phyloP scores from a whole-genome alignment of 2,113 vertebrate genomes.

The Psittacara wagleri region DNA sequence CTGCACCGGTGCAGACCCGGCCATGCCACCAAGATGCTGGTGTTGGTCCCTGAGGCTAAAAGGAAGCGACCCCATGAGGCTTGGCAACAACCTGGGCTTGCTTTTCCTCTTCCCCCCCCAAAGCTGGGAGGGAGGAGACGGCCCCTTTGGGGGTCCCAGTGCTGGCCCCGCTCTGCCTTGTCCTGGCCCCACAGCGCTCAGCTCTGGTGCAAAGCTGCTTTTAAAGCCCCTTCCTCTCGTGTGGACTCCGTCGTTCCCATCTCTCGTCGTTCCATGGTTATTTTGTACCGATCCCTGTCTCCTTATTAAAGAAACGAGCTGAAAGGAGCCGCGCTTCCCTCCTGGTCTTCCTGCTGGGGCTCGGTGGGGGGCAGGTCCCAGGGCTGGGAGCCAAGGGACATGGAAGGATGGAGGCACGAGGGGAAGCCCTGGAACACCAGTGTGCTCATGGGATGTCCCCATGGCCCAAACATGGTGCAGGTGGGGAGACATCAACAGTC shows the following conservation, averaged over 20 bases:
- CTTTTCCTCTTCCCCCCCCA: background rate
- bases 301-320: conserved; percentile 82
- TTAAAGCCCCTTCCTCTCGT: conserved; percentile 49
- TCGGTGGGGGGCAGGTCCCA: fast-evolving
- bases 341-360: background rate
- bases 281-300: conserved; percentile 78
- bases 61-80: background rate
- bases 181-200: background rate
- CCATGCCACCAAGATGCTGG: background rate
- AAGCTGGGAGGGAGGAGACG: background rate
- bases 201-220: conserved; percentile 54
- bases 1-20: background rate
- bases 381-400: background rate
- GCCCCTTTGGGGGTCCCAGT: background rate
- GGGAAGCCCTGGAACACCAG: background rate
- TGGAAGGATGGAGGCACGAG: background rate
- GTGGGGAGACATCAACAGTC: background rate
- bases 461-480: background rate
- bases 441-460: background rate
- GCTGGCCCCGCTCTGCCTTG: background rate
- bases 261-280: conserved; percentile 69
- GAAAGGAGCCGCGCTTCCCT: conserved; percentile 52
- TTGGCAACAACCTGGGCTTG: background rate
- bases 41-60: background rate
- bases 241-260: conserved; percentile 71